Conservation (phyloP, 2,113 vertebrate genomes). For the Petaurus breviceps region DNA sequence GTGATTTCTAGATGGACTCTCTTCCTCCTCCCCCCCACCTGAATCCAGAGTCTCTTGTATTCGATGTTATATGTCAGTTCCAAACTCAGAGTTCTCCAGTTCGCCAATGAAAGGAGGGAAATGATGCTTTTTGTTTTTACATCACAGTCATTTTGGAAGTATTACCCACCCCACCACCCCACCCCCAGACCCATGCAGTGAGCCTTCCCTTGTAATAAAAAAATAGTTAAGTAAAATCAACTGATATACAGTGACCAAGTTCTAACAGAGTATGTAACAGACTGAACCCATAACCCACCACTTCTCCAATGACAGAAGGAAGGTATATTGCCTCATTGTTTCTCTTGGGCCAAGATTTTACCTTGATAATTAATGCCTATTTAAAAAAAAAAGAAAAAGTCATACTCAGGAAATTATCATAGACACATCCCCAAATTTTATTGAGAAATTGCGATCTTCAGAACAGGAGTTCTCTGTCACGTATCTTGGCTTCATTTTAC, state of each 20-base stretch:
- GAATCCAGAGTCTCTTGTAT: neutral
- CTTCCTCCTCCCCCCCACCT: neutral
- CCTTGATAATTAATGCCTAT: neutral
- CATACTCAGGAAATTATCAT: neutral
- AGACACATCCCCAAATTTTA: constrained; percentile 46
- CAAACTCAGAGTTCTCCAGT: neutral
- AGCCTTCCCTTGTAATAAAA: neutral
- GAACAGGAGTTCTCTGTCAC: constrained; percentile 41
- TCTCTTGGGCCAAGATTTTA: neutral
- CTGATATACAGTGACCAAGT: neutral
- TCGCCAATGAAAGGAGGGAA: neutral
- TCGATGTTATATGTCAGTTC: neutral
- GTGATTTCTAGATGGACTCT: neutral
- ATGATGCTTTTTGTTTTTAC: neutral
- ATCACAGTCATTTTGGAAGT: neutral
- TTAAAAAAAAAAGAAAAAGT: neutral
- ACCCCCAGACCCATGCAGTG: neutral
- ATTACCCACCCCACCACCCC: neutral
- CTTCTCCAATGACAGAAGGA: neutral
- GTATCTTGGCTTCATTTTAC: constrained; percentile 52
- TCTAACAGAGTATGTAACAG: neutral
- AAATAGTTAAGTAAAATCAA: neutral
- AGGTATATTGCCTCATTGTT: neutral
- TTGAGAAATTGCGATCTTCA: constrained; percentile 50
- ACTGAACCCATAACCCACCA: neutral